A percentile compares a stretch with the other conserved stretches of the same genome.
Conservation (phyloP, 2,797 vertebrate species). For the Toxotes lorentzi region DNA sequence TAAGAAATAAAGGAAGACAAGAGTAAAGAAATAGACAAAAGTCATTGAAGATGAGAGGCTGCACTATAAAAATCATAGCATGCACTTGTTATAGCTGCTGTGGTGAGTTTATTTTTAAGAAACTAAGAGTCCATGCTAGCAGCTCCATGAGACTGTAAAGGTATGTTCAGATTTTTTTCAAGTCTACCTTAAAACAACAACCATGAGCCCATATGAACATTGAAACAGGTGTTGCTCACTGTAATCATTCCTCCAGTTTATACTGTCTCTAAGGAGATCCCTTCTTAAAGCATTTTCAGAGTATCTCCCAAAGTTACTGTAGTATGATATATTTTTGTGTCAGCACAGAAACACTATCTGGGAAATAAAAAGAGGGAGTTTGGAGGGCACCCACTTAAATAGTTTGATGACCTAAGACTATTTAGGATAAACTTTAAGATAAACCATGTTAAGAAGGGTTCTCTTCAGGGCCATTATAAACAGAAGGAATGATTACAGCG, state of each 20-base stretch:
- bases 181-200: conserved; percentile 11
- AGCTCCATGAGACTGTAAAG: conserved; percentile 24
- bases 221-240: not conserved
- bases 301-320: not conserved
- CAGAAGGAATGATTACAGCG: not conserved
- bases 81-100: conserved; percentile 43
- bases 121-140: conserved; percentile 3
- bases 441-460: not conserved
- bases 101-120: not conserved
- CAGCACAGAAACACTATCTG: not conserved
- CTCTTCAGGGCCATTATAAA: no score
- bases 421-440: not conserved
- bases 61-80: conserved; percentile 52
- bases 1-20: conserved; percentile 86
- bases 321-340: not conserved
- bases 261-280: no score
- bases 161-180: conserved; percentile 7
- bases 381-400: not conserved
- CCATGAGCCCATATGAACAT: not conserved
- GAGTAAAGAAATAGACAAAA: conserved; percentile 86
- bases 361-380: not conserved
- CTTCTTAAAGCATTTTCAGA: not conserved
- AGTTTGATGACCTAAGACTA: not conserved
- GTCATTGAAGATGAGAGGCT: conserved; percentile 69
- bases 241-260: not conserved